Percentiles rank a stretch among this genome's conserved stretches.
These are phyloP conservation scores for Pituophis catenifer DNA, from an alignment of 2,113 vertebrate species.

Conservation along the genomic window DNA sequence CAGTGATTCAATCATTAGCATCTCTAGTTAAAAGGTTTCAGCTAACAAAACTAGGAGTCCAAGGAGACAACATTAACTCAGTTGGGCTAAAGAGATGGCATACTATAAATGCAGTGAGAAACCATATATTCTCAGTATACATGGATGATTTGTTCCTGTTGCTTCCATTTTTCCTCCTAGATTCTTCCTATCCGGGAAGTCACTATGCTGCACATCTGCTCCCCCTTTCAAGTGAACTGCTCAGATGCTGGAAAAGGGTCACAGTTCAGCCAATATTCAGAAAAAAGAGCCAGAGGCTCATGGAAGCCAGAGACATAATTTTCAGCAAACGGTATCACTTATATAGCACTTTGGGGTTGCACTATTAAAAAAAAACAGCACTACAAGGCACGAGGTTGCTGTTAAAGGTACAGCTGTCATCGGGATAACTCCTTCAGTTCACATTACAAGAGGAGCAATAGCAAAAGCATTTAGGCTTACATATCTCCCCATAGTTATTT, in stretches of 20 bases:
- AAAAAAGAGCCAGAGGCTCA: background rate
- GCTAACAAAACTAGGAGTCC: background rate
- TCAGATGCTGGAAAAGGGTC: background rate
- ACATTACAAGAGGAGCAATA: background rate
- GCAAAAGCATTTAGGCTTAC: background rate
- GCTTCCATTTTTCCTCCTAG: background rate
- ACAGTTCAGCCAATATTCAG: background rate
- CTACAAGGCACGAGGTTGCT: background rate
- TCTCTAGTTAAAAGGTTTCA: background rate
- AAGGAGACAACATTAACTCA: background rate
- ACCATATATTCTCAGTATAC: background rate
- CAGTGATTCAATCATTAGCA: background rate
- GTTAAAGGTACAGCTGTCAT: background rate
- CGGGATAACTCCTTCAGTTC: background rate
- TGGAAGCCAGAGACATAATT: background rate
- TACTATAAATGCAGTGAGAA: background rate
- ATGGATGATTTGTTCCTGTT: background rate
- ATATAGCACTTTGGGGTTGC: background rate
- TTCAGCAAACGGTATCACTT: background rate
- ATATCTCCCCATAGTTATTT: background rate
- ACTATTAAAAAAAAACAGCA: background rate
- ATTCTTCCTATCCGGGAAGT: background rate
- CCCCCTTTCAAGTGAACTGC: background rate
- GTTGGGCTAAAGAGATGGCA: background rate
- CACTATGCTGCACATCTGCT: background rate